Evolutionary conservation across 2,113 vertebrate genomes (phyloP).

Genomic region (Amphiprion ocellaris): DNA sequence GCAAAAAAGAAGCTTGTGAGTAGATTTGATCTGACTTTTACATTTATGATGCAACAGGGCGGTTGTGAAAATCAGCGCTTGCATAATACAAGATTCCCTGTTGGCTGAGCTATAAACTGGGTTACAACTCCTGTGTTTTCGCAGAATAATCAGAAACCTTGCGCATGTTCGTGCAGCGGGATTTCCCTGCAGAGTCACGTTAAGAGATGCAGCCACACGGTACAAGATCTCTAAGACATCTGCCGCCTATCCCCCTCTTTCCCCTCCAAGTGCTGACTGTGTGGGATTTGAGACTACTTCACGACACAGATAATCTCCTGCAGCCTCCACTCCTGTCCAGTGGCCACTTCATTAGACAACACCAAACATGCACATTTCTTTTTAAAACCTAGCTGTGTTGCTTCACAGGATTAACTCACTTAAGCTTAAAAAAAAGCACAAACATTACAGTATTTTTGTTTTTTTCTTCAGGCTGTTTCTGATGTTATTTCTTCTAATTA

Average conservation of each 20-base stretch:
- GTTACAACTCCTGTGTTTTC: not conserved
- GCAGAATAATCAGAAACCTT: not conserved
- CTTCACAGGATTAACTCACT: not conserved
- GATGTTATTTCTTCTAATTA: too few relatives aligned
- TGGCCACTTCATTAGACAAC: constrained; percentile 1
- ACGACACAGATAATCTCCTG: constrained; percentile 63
- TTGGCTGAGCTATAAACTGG: constrained; percentile 1
- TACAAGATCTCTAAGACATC: constrained; percentile 32
- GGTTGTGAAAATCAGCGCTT: constrained; percentile 4
- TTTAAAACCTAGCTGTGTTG: not conserved
- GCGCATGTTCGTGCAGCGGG: not conserved
- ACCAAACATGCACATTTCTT: not conserved
- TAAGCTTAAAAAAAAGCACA: not conserved
- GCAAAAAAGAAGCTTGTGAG: not conserved
- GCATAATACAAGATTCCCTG: not conserved
- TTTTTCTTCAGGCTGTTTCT: too few relatives aligned
- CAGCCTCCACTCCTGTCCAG: constrained; percentile 25
- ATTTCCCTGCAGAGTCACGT: constrained; percentile 41
- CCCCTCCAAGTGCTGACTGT: constrained; percentile 69
- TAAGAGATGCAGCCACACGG: constrained; percentile 30
- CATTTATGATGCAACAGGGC: constrained; percentile 11
- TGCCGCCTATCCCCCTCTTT: constrained; percentile 18
- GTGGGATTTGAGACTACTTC: constrained; percentile 66
- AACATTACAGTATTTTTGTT: not conserved
- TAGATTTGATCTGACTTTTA: not conserved